Evolutionary conservation across 2,888 invertebrate genomes (phyloP), one percentile per base, ranked within the genome.

Genomic region (Himalopsyche tibetana): DNA sequence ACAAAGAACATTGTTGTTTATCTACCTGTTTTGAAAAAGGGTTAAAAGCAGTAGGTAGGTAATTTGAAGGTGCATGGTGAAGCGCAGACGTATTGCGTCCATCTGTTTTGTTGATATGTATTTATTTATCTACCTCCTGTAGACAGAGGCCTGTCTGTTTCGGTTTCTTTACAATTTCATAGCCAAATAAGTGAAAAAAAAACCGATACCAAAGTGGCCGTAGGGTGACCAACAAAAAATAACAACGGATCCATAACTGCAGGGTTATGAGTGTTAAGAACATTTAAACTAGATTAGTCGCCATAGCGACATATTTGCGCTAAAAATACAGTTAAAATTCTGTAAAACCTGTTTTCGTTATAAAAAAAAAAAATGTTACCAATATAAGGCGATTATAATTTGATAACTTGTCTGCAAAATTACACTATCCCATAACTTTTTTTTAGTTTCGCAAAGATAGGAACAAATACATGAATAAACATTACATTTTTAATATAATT

Each of bases 1-100:
- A 74, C 38, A 74, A 74, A 74, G 74, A 36, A 74, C 74, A 28
- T 36, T 74, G 69, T 12, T 74, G 74, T 74, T 12, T 74, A 36
- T 74, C 74, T 74, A 74, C 74, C 74, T 74, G 74, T 74, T 74
- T 28, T 74, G 12, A 74, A 74, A 36, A 74, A 74, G 74, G 74
- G 74, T 74, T 74, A 74, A 74, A 8, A 12, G 38, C 74, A 15
- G 28, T 19, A 74, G 36, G 74, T 74, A 74, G 36, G 74, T 36
- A 74, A 74, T 74, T 74, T 74, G 36, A 74, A 74, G 74, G 74
- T 74, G 74, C 74, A 74, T 12, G 38, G 9, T 12, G 74, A 74
- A 74, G 15, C 36, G 74, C 28, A 74, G 36, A 74, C 36, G 74
- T 36, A 74, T 74, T 74, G 12, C 74, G 1, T 74, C 74, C 36